phyloP scores from a whole-genome alignment of 2,113 vertebrate species.

The Scartelaos histophorus region DNA sequence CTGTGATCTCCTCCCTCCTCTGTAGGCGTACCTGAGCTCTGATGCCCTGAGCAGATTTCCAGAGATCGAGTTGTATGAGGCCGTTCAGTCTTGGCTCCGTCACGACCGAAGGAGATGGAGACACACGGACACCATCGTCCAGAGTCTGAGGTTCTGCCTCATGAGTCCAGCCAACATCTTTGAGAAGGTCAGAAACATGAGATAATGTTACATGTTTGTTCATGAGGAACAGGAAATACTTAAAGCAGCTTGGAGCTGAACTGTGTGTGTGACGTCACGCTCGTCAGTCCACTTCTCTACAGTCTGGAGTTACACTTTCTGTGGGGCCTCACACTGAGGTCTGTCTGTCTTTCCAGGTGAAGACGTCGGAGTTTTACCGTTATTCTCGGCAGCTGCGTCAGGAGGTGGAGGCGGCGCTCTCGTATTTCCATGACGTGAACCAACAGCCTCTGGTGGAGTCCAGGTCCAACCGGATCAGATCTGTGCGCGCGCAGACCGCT shows the following conservation, averaged over 20 bases:
- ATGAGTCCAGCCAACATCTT: slow-evolving; percentile 98
- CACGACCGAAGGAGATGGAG: slow-evolving; percentile 98
- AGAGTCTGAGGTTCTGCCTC: slow-evolving; percentile 98
- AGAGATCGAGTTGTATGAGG: slow-evolving; percentile 97
- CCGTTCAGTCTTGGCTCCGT: slow-evolving; percentile 95
- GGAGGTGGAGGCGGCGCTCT: slow-evolving; percentile 94
- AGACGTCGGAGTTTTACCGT: slow-evolving; percentile 98
- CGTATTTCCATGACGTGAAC: slow-evolving; percentile 95
- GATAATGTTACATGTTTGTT: too few relatives aligned
- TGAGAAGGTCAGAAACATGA: slow-evolving; percentile 83
- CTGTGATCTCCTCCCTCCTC: background rate
- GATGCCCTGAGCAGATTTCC: slow-evolving; percentile 95
- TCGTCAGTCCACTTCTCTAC: too few relatives aligned
- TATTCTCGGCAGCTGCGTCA: slow-evolving; percentile 94
- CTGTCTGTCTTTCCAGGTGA: slow-evolving; percentile 81
- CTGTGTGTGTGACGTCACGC: too few relatives aligned
- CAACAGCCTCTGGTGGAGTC: slow-evolving; percentile 94
- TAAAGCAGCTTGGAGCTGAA: too few relatives aligned
- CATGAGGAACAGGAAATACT: too few relatives aligned
- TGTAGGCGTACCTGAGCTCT: slow-evolving; percentile 88
- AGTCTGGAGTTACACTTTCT: too few relatives aligned
- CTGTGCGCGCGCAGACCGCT: slow-evolving; percentile 93
- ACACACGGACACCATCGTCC: slow-evolving; percentile 96
- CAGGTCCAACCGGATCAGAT: slow-evolving; percentile 93
- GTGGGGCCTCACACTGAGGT: background rate